A percentile compares a stretch with the other conserved stretches of the same genome.
Evolutionary conservation across 2,888 invertebrate genomes (phyloP).

Genomic region (Pocota personata): DNA sequence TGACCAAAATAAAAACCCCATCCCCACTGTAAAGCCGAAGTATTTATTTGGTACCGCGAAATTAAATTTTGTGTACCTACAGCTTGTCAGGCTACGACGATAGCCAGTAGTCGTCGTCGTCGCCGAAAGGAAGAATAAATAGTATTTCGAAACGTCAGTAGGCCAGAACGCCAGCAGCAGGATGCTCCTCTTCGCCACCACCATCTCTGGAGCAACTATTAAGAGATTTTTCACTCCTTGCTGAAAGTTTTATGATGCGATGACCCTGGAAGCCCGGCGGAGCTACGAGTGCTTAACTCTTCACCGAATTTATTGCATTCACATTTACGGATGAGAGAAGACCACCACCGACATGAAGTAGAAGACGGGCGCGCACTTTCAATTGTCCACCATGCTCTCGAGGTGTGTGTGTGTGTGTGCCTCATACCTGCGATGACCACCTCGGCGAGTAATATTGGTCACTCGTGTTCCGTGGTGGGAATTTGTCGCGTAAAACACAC

Average conservation of each 20-base stretch:
- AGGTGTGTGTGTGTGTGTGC: slow-evolving; percentile 1
- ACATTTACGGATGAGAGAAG: slow-evolving; percentile 50
- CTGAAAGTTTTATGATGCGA: slow-evolving; percentile 73
- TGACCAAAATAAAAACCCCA: slow-evolving; percentile 57
- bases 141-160: slow-evolving; percentile 33
- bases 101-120: slow-evolving; percentile 10
- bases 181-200: not conserved
- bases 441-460: slow-evolving; percentile 64
- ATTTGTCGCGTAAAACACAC: slow-evolving; percentile 72
- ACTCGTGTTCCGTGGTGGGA: slow-evolving; percentile 71
- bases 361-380: slow-evolving; percentile 60
- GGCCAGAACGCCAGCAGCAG: slow-evolving; percentile 15
- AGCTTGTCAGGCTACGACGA: slow-evolving; percentile 59
- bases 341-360: slow-evolving; percentile 6
- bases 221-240: slow-evolving; percentile 73
- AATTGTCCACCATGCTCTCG: slow-evolving; percentile 57
- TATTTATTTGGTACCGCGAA: slow-evolving; percentile 73
- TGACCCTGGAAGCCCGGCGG: slow-evolving; percentile 56
- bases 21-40: slow-evolving; percentile 14
- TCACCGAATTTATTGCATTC: slow-evolving; percentile 66
- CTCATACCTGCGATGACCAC: slow-evolving; percentile 27
- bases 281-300: slow-evolving; percentile 57
- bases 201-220: slow-evolving; percentile 58
- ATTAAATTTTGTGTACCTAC: slow-evolving; percentile 69
- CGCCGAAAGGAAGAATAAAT: slow-evolving; percentile 47